Conservation (phyloP, 2,797 vertebrate genomes). For the Meda fulgida region DNA sequence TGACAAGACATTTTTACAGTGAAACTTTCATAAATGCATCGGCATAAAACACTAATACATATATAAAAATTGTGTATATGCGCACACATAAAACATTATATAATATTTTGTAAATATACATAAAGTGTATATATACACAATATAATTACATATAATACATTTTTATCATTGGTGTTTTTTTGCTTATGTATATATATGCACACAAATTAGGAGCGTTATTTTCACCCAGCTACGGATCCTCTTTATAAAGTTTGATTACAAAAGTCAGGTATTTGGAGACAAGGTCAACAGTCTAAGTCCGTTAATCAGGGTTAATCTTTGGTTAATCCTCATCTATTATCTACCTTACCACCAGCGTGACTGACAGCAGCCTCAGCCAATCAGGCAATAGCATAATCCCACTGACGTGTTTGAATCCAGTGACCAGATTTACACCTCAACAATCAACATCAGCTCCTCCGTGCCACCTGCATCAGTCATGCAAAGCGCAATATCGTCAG, state of each 20-base stretch:
- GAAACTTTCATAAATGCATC: neutral
- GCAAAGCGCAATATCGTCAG: neutral
- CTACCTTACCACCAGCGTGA: slow-evolving; percentile 68
- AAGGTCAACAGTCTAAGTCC: slow-evolving; percentile 84
- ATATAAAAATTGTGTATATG: neutral
- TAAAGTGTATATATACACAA: neutral
- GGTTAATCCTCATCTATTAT: slow-evolving; percentile 82
- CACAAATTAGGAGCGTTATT: neutral
- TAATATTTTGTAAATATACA: neutral
- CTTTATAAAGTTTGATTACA: slow-evolving; percentile 76
- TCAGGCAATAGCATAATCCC: slow-evolving; percentile 55
- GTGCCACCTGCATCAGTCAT: neutral
- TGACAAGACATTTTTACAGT: neutral
- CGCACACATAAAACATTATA: neutral
- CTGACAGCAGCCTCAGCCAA: slow-evolving; percentile 56
- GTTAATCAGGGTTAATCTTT: slow-evolving; percentile 84
- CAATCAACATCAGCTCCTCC: slow-evolving; percentile 29
- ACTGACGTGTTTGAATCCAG: slow-evolving; percentile 27
- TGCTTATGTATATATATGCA: neutral
- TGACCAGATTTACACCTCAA: slow-evolving; percentile 33
- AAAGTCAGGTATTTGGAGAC: slow-evolving; percentile 78
- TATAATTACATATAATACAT: neutral
- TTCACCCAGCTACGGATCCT: slow-evolving; percentile 37
- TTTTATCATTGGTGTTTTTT: neutral
- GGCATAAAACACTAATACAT: neutral